Evolutionary conservation across 2,113 vertebrate genomes (phyloP).

Genomic region (Gavialis gangeticus): DNA sequence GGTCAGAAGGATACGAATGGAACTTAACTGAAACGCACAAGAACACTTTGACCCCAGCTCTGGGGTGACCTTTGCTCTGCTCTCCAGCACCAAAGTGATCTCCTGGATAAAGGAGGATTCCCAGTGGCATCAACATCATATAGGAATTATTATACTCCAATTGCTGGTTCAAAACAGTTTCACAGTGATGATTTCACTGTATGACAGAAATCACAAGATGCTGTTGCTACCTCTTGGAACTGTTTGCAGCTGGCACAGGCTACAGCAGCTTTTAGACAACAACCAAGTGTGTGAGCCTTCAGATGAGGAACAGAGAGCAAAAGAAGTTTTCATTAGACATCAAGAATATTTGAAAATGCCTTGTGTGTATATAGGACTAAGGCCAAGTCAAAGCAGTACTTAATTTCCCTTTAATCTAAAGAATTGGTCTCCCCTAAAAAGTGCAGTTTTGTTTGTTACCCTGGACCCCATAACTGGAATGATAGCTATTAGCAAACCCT

Average conservation of each 20-base stretch:
- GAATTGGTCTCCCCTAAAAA: no score
- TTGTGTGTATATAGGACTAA: neutral
- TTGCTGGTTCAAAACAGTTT: neutral
- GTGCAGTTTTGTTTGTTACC: no score
- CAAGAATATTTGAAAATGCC: neutral
- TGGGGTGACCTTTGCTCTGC: neutral
- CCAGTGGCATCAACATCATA: neutral
- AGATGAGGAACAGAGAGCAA: neutral
- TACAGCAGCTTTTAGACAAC: neutral
- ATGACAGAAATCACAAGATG: neutral
- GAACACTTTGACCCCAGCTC: neutral
- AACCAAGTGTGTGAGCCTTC: neutral
- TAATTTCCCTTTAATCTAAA: no score
- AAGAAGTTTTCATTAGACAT: neutral
- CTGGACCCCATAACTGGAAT: no score
- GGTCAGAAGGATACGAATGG: neutral
- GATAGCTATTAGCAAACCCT: no score
- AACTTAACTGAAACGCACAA: neutral
- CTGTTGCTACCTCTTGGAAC: neutral
- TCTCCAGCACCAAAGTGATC: neutral
- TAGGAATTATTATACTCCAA: neutral
- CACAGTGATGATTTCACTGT: neutral
- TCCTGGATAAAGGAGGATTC: constrained; percentile 29
- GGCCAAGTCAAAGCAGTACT: neutral
- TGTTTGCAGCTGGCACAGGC: neutral